Conservation (phyloP, 2,888 invertebrate species). For the Myathropa florea region DNA sequence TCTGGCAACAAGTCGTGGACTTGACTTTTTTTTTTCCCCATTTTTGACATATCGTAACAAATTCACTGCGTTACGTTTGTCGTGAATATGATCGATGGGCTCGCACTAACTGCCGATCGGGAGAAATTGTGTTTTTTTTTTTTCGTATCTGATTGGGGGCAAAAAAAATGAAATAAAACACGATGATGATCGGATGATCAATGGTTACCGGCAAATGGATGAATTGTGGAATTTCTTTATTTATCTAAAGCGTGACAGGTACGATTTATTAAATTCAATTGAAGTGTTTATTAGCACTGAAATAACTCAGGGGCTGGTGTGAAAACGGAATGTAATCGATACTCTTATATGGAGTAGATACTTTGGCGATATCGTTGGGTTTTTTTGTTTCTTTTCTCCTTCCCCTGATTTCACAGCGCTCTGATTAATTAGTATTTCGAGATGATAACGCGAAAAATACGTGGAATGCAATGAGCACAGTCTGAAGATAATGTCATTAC, state of each 20-base stretch:
- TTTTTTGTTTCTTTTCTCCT: background rate
- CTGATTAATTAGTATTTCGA: background rate
- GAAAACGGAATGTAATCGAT: slow-evolving; percentile 21
- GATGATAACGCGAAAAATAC: background rate
- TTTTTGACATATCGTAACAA: slow-evolving; percentile 59
- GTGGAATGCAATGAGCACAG: background rate
- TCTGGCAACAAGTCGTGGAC: slow-evolving; percentile 21
- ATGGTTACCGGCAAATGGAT: slow-evolving; percentile 30
- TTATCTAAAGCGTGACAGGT: slow-evolving; percentile 62
- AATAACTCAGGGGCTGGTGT: slow-evolving; percentile 16
- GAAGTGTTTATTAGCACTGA: slow-evolving; percentile 52
- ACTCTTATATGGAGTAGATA: background rate
- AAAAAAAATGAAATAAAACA: slow-evolving; percentile 6
- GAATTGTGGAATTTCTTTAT: slow-evolving; percentile 51
- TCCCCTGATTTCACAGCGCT: background rate
- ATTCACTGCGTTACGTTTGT: slow-evolving; percentile 57
- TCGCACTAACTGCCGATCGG: slow-evolving; percentile 40
- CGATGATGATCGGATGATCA: slow-evolving; percentile 62
- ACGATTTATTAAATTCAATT: slow-evolving; percentile 56
- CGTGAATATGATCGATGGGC: slow-evolving; percentile 64
- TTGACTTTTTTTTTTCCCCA: background rate
- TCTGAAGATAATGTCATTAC: background rate
- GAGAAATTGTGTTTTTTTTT: slow-evolving; percentile 28
- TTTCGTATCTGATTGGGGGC: slow-evolving; percentile 1
- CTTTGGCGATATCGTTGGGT: background rate